Conservation (phyloP, 2,797 vertebrate genomes). For the Oreochromis grahami region DNA sequence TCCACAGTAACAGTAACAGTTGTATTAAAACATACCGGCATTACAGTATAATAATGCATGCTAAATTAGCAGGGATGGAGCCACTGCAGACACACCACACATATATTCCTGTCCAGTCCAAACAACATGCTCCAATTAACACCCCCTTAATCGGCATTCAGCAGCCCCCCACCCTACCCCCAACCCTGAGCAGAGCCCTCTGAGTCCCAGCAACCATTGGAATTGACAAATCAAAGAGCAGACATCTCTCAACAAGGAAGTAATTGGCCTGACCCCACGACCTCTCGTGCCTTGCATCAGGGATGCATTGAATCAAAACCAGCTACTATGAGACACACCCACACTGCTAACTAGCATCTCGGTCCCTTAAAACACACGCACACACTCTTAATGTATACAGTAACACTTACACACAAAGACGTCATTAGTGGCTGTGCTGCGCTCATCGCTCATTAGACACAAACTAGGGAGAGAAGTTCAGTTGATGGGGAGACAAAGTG, state of each 20-base stretch:
- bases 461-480: conserved; percentile 64
- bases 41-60: background rate
- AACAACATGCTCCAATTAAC: conserved; percentile 82
- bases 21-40: background rate
- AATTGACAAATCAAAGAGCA: conserved; percentile 92
- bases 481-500: conserved; percentile 69
- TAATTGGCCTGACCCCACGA: conserved; percentile 97
- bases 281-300: conserved; percentile 88
- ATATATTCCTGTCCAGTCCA: conserved; percentile 18
- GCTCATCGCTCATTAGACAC: conserved; percentile 79
- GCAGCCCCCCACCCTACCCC: conserved; percentile 5
- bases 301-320: conserved; percentile 63
- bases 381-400: conserved; percentile 33
- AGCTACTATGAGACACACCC: conserved; percentile 78
- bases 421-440: conserved; percentile 64
- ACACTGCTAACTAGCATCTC: conserved; percentile 65
- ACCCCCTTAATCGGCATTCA: conserved; percentile 69
- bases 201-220: conserved; percentile 83
- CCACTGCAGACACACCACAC: conserved; percentile 19
- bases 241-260: conserved; percentile 84
- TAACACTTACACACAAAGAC: conserved; percentile 78
- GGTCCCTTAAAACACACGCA: conserved; percentile 32
- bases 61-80: conserved; percentile 33
- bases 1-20: background rate
- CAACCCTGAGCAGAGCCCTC: conserved; percentile 77